Percentiles rank a stretch among this genome's conserved stretches.
phyloP scores from a whole-genome alignment of 2,797 vertebrate genomes.

The Chelonia mydas region DNA sequence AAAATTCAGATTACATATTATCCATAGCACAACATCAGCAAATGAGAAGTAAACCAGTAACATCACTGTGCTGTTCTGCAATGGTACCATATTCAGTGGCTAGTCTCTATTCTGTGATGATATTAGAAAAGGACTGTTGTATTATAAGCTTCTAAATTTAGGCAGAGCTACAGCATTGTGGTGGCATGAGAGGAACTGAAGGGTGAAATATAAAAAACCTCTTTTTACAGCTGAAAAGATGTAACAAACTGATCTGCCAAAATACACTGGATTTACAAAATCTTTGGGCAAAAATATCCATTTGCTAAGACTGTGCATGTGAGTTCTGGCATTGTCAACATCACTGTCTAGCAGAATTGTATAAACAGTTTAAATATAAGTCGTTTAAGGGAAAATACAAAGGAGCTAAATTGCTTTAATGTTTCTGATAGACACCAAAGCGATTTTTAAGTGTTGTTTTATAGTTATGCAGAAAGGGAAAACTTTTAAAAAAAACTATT shows the following conservation, averaged over 20 bases:
- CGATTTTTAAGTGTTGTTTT: neutral
- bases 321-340: constrained; percentile 40
- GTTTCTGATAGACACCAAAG: constrained; percentile 40
- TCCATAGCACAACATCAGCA: neutral
- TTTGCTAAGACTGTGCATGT: constrained; percentile 41
- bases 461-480: neutral
- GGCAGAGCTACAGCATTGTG: neutral
- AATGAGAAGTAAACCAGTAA: neutral
- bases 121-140: neutral
- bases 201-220: neutral
- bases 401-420: constrained; percentile 29
- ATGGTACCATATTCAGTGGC: neutral
- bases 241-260: neutral
- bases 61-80: neutral
- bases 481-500: neutral
- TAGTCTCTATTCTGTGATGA: neutral
- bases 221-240: constrained; percentile 17
- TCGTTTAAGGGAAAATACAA: constrained; percentile 52
- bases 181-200: constrained; percentile 16
- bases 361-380: constrained; percentile 67
- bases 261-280: constrained; percentile 25
- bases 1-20: neutral
- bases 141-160: neutral
- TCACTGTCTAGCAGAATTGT: constrained; percentile 21
- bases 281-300: constrained; percentile 17